phyloP scores from a whole-genome alignment of 2,113 vertebrate genomes.

The Callipepla californica region DNA sequence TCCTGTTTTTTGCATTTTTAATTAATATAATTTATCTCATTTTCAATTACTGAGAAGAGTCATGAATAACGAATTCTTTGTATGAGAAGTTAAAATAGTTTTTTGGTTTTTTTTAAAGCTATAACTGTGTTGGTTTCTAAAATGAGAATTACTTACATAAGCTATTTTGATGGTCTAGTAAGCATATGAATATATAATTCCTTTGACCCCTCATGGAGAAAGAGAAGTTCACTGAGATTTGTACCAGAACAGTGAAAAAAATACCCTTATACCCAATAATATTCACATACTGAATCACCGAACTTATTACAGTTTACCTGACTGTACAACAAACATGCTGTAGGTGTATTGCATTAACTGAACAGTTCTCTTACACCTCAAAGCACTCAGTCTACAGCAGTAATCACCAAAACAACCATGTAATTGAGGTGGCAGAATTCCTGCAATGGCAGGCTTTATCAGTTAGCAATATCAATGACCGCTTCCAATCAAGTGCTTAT shows the following conservation, averaged over 20 bases:
- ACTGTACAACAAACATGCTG: neutral
- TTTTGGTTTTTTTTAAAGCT: neutral
- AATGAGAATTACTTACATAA: slow-evolving; percentile 5
- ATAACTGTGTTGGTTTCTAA: slow-evolving; percentile 8
- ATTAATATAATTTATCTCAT: slow-evolving; percentile 51
- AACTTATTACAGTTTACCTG: neutral
- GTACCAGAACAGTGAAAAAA: neutral
- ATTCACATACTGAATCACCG: neutral
- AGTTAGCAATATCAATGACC: neutral
- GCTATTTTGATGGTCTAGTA: neutral
- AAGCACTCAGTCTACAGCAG: neutral
- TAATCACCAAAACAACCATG: neutral
- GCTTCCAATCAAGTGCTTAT: neutral
- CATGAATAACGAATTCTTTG: slow-evolving; percentile 11
- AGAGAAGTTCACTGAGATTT: neutral
- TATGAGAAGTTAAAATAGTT: slow-evolving; percentile 49
- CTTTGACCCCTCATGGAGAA: neutral
- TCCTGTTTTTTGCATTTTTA: slow-evolving; percentile 55
- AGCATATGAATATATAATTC: neutral
- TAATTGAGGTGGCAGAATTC: neutral
- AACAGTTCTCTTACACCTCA: neutral
- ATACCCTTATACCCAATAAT: neutral
- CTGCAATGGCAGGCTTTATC: neutral
- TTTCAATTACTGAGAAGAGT: neutral
- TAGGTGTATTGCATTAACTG: neutral